phyloP scores from a whole-genome alignment of 2,113 vertebrate genomes.

The Maccullochella peelii region DNA sequence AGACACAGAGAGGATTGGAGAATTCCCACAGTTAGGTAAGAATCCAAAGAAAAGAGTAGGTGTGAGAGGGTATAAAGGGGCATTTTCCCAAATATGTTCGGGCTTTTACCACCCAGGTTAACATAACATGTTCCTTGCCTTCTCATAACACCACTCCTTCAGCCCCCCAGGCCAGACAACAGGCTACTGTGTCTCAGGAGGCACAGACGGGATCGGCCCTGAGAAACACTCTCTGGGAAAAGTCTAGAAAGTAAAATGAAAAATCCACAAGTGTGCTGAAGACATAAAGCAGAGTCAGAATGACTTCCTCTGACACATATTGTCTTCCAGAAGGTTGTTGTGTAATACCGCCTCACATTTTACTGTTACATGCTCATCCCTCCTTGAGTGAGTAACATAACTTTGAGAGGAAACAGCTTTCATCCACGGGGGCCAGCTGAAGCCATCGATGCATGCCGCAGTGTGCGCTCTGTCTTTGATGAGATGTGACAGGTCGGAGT shows the following conservation, averaged over 20 bases:
- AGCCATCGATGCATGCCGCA: conserved; percentile 33
- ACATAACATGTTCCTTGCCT: conserved; percentile 76
- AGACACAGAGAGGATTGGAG: conserved; percentile 9
- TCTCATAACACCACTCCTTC: conserved; percentile 70
- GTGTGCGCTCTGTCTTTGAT: conserved; percentile 36
- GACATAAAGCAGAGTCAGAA: background rate
- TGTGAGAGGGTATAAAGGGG: conserved; percentile 64
- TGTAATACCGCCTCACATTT: conserved; percentile 30
- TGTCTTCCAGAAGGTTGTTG: conserved; percentile 2
- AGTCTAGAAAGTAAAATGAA: conserved; percentile 36
- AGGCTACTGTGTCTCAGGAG: conserved; percentile 77
- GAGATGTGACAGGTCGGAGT: conserved; percentile 57
- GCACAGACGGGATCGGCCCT: conserved; percentile 50
- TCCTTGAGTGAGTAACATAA: background rate
- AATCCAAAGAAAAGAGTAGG: conserved; percentile 33
- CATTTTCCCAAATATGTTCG: conserved; percentile 76
- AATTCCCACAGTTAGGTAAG: conserved; percentile 33
- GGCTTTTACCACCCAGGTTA: conserved; percentile 81
- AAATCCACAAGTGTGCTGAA: conserved; percentile 30
- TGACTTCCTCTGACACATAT: background rate
- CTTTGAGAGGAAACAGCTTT: conserved; percentile 55
- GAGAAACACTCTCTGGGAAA: conserved; percentile 59
- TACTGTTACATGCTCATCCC: background rate
- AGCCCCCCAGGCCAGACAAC: conserved; percentile 72
- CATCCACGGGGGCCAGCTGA: conserved; percentile 44